These are phyloP conservation scores for Chelidonichthys spinosus DNA, from an alignment of 2,797 vertebrate species.

Conservation along the genomic window DNA sequence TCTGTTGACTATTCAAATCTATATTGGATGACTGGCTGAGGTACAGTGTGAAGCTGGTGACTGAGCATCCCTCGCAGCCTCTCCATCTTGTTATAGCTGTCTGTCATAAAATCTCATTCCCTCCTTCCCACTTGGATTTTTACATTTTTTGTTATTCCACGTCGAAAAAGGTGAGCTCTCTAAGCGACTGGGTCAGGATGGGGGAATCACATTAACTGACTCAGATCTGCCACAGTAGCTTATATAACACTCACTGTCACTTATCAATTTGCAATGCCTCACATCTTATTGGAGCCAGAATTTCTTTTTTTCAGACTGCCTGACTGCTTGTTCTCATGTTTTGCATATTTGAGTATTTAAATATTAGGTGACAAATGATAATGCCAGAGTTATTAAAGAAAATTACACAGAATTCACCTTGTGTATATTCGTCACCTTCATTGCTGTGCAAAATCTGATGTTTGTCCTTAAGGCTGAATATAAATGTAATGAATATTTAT, in stretches of 20 bases:
- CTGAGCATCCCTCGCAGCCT: slow-evolving; percentile 22
- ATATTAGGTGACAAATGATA: slow-evolving; percentile 30
- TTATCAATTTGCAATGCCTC: slow-evolving; percentile 57
- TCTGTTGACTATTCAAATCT: slow-evolving; percentile 16
- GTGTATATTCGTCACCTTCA: not conserved
- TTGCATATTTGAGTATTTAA: slow-evolving; percentile 23
- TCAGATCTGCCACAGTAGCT: slow-evolving; percentile 55
- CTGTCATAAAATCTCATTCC: slow-evolving; percentile 55
- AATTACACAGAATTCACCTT: not conserved
- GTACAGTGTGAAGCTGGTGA: slow-evolving; percentile 37
- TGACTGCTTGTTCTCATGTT: slow-evolving; percentile 27
- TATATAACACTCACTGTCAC: slow-evolving; percentile 49
- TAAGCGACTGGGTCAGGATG: slow-evolving; percentile 54
- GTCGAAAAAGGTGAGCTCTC: slow-evolving; percentile 59
- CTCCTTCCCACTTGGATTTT: slow-evolving; percentile 59
- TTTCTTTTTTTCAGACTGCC: slow-evolving; percentile 5
- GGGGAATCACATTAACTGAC: slow-evolving; percentile 61
- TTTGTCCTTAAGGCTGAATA: not conserved
- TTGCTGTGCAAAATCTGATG: not conserved
- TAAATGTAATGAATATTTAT: not conserved
- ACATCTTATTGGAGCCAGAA: slow-evolving; percentile 24
- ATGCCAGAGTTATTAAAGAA: not conserved
- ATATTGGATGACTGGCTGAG: slow-evolving; percentile 26
- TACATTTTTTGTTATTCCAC: slow-evolving; percentile 60
- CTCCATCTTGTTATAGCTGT: slow-evolving; percentile 34